Conservation (phyloP, 1,140 invertebrate genomes). For the Brevipalpus yothersi region DNA sequence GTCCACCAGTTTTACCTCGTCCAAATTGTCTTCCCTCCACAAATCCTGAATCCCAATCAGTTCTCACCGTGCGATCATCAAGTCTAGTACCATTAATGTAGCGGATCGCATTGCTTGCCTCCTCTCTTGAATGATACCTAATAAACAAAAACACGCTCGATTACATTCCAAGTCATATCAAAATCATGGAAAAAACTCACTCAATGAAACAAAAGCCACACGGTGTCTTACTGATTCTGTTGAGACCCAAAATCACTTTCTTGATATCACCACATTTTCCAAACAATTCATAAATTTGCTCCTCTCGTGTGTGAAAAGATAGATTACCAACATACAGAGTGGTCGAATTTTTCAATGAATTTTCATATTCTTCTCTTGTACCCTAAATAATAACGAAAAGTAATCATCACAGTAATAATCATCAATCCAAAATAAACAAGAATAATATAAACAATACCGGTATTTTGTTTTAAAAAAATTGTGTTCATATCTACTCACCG, state of each 20-base stretch:
- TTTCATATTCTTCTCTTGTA: slow-evolving; percentile 69
- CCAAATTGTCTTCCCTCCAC: slow-evolving; percentile 95
- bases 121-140: slow-evolving; percentile 53
- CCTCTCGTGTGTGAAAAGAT: slow-evolving; percentile 95
- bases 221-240: slow-evolving; percentile 93
- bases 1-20: slow-evolving; percentile 89
- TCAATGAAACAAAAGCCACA: slow-evolving; percentile 99
- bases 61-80: slow-evolving; percentile 87
- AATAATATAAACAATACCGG: background rate
- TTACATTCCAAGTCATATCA: background rate
- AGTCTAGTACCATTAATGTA: slow-evolving; percentile 89
- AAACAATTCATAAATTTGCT: slow-evolving; percentile 96
- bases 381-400: slow-evolving; percentile 36
- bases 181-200: slow-evolving; percentile 25
- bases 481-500: background rate
- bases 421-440: background rate
- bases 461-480: background rate
- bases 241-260: slow-evolving; percentile 88
- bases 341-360: slow-evolving; percentile 36
- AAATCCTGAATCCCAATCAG: slow-evolving; percentile 98
- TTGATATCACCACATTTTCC: slow-evolving; percentile 85
- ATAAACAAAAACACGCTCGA: background rate
- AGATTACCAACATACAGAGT: slow-evolving; percentile 57
- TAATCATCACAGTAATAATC: background rate
- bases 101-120: slow-evolving; percentile 81